Conservation (phyloP, 1,140 invertebrate species). For the Sesamia nonagrioides region DNA sequence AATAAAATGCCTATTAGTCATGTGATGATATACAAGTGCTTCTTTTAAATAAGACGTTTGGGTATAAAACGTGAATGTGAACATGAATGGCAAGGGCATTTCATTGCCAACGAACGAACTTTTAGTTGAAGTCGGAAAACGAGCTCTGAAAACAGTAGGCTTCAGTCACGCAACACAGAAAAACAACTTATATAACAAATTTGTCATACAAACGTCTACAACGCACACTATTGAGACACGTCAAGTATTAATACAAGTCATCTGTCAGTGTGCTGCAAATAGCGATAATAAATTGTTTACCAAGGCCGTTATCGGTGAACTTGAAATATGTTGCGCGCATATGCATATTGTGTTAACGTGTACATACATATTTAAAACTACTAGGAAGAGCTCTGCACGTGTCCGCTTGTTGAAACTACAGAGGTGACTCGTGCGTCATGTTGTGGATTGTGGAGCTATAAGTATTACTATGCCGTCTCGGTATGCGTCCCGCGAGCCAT, state of each 20-base stretch:
- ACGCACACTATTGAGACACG: conserved; percentile 23
- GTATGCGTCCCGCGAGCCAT: neutral
- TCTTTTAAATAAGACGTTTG: neutral
- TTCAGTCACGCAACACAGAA: conserved; percentile 27
- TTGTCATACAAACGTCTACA: conserved; percentile 16
- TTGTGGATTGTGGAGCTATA: neutral
- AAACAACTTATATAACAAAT: conserved; percentile 37
- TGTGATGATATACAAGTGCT: conserved; percentile 3
- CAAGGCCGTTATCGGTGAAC: conserved; percentile 71
- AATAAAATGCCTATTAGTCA: neutral
- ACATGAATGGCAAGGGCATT: conserved; percentile 18
- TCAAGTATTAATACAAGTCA: conserved; percentile 56
- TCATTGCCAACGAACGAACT: conserved; percentile 14
- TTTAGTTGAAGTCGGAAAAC: conserved; percentile 7
- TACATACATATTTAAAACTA: conserved; percentile 66
- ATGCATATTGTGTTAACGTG: conserved; percentile 64
- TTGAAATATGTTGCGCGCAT: conserved; percentile 68
- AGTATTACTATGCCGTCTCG: neutral
- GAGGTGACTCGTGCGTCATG: conserved; percentile 54
- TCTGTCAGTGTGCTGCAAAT: conserved; percentile 46
- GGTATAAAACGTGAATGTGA: conserved; percentile 10
- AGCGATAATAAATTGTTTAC: conserved; percentile 59
- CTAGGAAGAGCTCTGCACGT: conserved; percentile 67
- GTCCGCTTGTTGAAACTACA: conserved; percentile 55
- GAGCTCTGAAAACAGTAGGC: conserved; percentile 1